Evolutionary conservation across 2,113 vertebrate species (phyloP).

Genomic region (Glaucomys volans): DNA sequence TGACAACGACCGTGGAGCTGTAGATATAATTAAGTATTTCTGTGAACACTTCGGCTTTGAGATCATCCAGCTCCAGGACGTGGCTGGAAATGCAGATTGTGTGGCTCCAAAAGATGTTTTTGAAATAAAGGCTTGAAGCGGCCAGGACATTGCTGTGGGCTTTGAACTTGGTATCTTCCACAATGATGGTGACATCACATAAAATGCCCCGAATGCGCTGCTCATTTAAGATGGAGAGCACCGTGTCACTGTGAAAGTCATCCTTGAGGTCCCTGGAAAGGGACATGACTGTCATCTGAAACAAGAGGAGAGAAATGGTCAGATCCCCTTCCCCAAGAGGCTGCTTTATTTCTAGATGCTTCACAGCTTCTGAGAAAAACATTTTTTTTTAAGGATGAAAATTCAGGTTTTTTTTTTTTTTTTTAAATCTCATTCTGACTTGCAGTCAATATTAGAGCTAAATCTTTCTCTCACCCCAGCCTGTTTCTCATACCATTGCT

Average conservation of each 20-base stretch:
- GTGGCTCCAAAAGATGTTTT: constrained; percentile 93
- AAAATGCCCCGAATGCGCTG: constrained; percentile 96
- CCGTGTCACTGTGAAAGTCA: constrained; percentile 92
- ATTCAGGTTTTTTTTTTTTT: not conserved
- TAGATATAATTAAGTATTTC: constrained; percentile 98
- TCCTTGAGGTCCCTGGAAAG: constrained; percentile 94
- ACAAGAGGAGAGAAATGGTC: constrained; percentile 67
- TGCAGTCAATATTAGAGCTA: not conserved
- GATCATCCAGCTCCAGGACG: constrained; percentile 96
- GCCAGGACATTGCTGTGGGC: constrained; percentile 98
- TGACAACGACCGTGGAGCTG: constrained; percentile 93
- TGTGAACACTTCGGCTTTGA: constrained; percentile 98
- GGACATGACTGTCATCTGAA: constrained; percentile 95
- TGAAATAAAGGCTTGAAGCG: constrained; percentile 97
- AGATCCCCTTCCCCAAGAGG: not conserved
- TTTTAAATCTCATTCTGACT: not conserved
- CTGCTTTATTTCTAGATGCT: not conserved
- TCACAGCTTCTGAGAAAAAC: not conserved
- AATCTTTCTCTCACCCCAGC: not conserved
- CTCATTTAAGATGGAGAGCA: constrained; percentile 96
- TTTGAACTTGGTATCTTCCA: constrained; percentile 98
- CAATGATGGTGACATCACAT: constrained; percentile 98
- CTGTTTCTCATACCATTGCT: constrained; percentile 44
- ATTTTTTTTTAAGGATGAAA: not conserved
- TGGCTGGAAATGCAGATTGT: constrained; percentile 93